Conservation (phyloP, 2,797 vertebrate species). For the Falco naumanni region DNA sequence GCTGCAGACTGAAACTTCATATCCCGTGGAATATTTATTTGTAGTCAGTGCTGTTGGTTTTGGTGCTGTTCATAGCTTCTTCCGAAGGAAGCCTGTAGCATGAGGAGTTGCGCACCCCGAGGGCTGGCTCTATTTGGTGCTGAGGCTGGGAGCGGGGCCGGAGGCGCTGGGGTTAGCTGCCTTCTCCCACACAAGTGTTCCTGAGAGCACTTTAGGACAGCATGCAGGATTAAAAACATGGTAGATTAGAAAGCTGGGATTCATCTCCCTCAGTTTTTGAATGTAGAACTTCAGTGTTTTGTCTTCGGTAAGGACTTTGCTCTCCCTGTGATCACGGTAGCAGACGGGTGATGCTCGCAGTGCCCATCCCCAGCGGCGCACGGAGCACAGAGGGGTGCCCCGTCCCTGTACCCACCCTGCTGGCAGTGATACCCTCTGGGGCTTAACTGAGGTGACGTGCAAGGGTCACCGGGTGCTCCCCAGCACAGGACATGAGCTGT, state of each 20-base stretch:
- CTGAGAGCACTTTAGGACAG: neutral
- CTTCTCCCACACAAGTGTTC: fast-evolving
- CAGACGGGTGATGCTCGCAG: neutral
- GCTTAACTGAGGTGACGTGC: too few species aligned
- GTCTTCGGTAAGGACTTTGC: neutral
- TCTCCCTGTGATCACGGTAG: neutral
- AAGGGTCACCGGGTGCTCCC: too few species aligned
- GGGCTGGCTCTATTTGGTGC: fast-evolving
- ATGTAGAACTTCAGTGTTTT: neutral
- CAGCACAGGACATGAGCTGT: too few species aligned
- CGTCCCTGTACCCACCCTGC: neutral
- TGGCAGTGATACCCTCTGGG: too few species aligned
- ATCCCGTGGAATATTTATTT: neutral
- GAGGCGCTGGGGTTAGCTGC: neutral
- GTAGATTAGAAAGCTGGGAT: neutral
- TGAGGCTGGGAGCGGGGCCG: neutral
- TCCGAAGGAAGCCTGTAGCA: neutral
- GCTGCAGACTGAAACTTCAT: neutral
- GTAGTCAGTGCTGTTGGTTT: neutral
- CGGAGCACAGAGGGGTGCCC: neutral
- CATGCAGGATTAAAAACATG: neutral
- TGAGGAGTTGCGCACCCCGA: fast-evolving
- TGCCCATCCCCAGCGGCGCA: neutral
- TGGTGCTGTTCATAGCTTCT: neutral
- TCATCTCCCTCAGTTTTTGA: neutral